Evolutionary conservation across 2,113 vertebrate genomes (phyloP), one percentile per base, ranked within the genome.

Genomic region (Neomonachus schauinslandi): DNA sequence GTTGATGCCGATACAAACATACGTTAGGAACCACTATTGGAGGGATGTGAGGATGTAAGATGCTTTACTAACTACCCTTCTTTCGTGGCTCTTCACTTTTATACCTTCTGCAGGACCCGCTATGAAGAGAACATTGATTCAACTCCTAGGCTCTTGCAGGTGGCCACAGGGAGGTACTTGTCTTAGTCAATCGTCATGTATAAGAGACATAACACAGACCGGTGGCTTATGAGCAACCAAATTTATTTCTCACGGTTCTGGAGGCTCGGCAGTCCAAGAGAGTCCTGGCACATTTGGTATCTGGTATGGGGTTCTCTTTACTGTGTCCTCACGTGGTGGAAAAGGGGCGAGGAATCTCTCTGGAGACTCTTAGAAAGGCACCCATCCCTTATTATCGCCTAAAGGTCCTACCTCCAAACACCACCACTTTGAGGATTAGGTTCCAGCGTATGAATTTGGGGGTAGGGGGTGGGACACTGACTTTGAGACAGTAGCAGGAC

Each of bases 151-250:
- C 39, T 57, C 2, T 16, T 24, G 2, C 39, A 28, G 59, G 31
- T 42, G 53, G 39, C 12, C 81, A 36, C 1, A 46, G 39, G 46
- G 36, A 61, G 8, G 39, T 8, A 24, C 59, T 28, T 65, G n/a
- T 14, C 26, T 10, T n/a, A 15, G 46, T 77, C 7, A 2, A 49
- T 55, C 22, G 1, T 15, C 31, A n/a, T 18, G 15, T 3, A 0
- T 36, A 36, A 49, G 49, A 84, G 31, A 93, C 77, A 31, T 24
- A 11, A 16, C 4, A 13, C 21, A 31, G 36, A 28, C 46, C 6
- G 12, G 36, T 36, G 57, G 21, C 57, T 80, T 55, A 33, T 11
- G 57, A 79, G 77, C 59, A n/a, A 6, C 59, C 13, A 8, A 49
- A 42, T 53, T 13, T 46, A 42, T 81, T 69, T 49, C 31, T 69